phyloP scores from a whole-genome alignment of 2,113 vertebrate genomes.

The Clarias gariepinus region DNA sequence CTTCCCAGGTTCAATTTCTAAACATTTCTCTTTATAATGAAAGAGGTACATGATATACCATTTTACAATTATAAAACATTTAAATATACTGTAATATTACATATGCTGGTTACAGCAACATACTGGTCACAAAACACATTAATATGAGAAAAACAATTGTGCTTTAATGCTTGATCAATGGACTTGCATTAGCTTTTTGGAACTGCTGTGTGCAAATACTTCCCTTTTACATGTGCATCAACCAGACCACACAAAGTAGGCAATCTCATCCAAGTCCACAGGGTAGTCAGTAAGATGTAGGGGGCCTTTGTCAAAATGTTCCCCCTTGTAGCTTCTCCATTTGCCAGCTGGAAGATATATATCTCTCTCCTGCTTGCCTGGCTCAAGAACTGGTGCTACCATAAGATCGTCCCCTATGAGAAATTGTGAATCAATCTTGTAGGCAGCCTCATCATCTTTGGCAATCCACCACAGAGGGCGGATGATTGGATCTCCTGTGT shows the following conservation, averaged over 20 bases:
- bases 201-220: slow-evolving; percentile 14
- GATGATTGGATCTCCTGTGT: slow-evolving; percentile 91
- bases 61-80: neutral
- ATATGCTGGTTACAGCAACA: neutral
- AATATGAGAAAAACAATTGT: neutral
- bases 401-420: slow-evolving; percentile 93
- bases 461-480: slow-evolving; percentile 98
- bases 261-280: slow-evolving; percentile 86
- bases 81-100: neutral
- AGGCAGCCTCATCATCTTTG: slow-evolving; percentile 78
- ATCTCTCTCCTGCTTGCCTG: slow-evolving; percentile 90
- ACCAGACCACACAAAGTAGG: slow-evolving; percentile 80
- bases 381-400: slow-evolving; percentile 93
- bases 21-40: neutral
- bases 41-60: neutral
- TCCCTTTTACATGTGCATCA: slow-evolving; percentile 9
- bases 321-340: slow-evolving; percentile 93
- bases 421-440: slow-evolving; percentile 93
- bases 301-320: slow-evolving; percentile 85
- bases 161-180: neutral
- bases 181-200: neutral
- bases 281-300: slow-evolving; percentile 86
- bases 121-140: neutral
- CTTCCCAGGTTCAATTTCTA: neutral
- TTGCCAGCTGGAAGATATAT: slow-evolving; percentile 90